Conservation (phyloP, 2,113 vertebrate species). For the Fulmarus glacialis region DNA sequence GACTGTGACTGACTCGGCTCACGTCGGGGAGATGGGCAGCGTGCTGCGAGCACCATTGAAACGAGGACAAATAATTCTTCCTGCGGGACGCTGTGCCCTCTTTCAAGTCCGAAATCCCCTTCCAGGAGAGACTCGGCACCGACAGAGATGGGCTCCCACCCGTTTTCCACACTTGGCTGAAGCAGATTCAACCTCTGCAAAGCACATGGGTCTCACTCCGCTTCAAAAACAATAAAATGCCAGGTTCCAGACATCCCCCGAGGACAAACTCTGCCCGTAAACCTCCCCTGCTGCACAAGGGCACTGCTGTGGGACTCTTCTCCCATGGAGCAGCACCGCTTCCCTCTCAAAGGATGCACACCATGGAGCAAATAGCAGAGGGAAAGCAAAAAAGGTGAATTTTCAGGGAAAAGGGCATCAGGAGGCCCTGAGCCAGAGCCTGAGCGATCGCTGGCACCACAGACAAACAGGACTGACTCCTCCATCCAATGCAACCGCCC, state of each 20-base stretch:
- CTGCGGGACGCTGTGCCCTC: neutral
- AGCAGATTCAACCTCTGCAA: neutral
- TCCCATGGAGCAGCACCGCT: neutral
- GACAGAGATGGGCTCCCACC: neutral
- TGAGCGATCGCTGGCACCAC: fast-evolving
- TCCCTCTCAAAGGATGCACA: neutral
- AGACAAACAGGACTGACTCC: neutral
- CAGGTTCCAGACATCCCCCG: neutral
- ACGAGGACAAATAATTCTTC: neutral
- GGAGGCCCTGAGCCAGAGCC: neutral
- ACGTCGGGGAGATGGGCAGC: fast-evolving
- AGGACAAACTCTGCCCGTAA: neutral
- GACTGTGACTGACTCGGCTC: fast-evolving
- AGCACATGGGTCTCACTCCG: neutral
- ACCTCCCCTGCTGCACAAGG: neutral
- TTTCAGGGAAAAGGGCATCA: no score
- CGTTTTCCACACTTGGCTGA: neutral
- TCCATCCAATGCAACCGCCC: fast-evolving
- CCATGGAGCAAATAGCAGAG: neutral
- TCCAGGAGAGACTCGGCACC: neutral
- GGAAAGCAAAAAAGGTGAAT: neutral
- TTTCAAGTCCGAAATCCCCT: neutral
- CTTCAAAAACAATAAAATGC: neutral
- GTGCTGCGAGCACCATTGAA: neutral
- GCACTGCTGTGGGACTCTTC: fast-evolving